Evolutionary conservation across 1,140 invertebrate genomes (phyloP).

Genomic region (Dolichoris vasculosae): DNA sequence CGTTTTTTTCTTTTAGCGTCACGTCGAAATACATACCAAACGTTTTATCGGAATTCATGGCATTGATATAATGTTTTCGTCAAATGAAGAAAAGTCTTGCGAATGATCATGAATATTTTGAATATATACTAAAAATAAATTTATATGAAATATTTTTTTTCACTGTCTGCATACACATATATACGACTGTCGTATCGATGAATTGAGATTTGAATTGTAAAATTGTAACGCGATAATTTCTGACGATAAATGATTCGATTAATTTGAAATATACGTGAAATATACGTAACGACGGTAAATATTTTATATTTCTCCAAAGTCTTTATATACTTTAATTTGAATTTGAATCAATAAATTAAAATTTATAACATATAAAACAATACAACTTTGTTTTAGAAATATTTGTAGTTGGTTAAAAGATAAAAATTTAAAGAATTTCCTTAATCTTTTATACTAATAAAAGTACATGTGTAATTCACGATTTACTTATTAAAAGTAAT

Average conservation of each 20-base stretch:
- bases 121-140: background rate
- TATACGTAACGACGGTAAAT: no score
- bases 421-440: no score
- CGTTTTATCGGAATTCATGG: conserved; percentile 4
- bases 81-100: background rate
- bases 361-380: no score
- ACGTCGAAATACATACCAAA: background rate
- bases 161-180: background rate
- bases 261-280: background rate
- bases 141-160: background rate
- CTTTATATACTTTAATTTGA: no score
- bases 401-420: no score
- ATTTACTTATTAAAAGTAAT: no score
- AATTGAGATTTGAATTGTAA: background rate
- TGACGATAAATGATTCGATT: background rate
- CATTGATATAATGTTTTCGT: background rate
- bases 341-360: no score
- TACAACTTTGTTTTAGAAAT: no score
- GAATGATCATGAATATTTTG: background rate
- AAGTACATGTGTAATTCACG: no score
- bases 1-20: background rate
- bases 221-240: background rate
- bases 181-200: background rate
- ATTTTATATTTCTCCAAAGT: no score
- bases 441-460: no score